These are phyloP conservation scores for Ceratina japonica DNA, from an alignment of 1,140 invertebrate species.

Conservation along the genomic window DNA sequence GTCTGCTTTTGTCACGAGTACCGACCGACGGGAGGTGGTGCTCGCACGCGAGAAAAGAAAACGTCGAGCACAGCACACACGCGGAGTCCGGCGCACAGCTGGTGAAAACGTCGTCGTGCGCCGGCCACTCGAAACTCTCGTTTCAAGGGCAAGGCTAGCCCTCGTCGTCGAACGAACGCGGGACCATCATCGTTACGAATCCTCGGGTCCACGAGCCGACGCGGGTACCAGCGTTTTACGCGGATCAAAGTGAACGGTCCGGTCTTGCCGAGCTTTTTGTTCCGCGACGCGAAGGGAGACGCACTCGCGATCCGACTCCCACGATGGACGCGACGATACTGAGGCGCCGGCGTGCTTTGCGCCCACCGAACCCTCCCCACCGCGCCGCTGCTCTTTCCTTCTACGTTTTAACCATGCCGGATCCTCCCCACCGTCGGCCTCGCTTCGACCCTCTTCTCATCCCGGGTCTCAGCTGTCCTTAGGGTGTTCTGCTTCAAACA, in stretches of 20 bases:
- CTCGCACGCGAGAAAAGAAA: not conserved
- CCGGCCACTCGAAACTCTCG: slow-evolving; percentile 25
- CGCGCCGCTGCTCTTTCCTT: slow-evolving; percentile 1
- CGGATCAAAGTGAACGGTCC: not conserved
- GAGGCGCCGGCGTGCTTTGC: slow-evolving; percentile 76
- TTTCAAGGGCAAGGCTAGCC: slow-evolving; percentile 45
- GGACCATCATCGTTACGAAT: not conserved
- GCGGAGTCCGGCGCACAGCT: slow-evolving; percentile 33
- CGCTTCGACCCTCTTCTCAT: slow-evolving; percentile 38
- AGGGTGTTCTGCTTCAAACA: slow-evolving; percentile 45
- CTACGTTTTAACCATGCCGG: slow-evolving; percentile 29
- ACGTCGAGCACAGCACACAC: slow-evolving; percentile 43
- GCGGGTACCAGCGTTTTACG: too few species aligned
- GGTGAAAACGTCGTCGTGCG: slow-evolving; percentile 15
- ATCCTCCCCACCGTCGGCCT: slow-evolving; percentile 1
- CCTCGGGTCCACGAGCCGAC: not conserved
- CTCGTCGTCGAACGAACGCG: slow-evolving; percentile 33
- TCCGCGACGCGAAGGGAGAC: not conserved
- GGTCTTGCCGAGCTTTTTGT: slow-evolving; percentile 34
- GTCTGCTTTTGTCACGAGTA: not conserved
- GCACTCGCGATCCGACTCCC: slow-evolving; percentile 28
- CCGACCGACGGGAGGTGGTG: not conserved
- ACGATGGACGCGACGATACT: slow-evolving; percentile 70
- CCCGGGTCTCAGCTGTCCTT: slow-evolving; percentile 58
- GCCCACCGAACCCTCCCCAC: slow-evolving; percentile 17